Evolutionary conservation across 2,113 vertebrate species (phyloP).

Genomic region (rabbit (Oryctolagus cuniculus)): mOryCun1.1 NC_091434.1:9801501-9802000

Average conservation of each 20-base stretch:
- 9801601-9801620: not conserved
- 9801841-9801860: too few species aligned
- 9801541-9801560: not conserved
- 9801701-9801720: too few species aligned
- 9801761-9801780: too few species aligned
- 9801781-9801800: too few species aligned
- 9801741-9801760: too few species aligned
- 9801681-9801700: not conserved
- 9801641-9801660: conserved; percentile 7
- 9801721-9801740: too few species aligned
- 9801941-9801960: not conserved
- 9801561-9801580: not conserved
- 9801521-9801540: not conserved
- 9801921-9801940: too few species aligned
- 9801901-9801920: too few species aligned
- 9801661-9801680: not conserved
- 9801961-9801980: not conserved
- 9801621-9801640: not conserved
- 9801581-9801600: not conserved
- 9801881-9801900: too few species aligned
- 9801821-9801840: too few species aligned
- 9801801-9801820: too few species aligned
- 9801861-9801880: too few species aligned
- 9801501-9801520: not conserved
- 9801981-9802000: not conserved